phyloP scores from a whole-genome alignment of 2,113 vertebrate species.

The Collichthys lucidus region DNA sequence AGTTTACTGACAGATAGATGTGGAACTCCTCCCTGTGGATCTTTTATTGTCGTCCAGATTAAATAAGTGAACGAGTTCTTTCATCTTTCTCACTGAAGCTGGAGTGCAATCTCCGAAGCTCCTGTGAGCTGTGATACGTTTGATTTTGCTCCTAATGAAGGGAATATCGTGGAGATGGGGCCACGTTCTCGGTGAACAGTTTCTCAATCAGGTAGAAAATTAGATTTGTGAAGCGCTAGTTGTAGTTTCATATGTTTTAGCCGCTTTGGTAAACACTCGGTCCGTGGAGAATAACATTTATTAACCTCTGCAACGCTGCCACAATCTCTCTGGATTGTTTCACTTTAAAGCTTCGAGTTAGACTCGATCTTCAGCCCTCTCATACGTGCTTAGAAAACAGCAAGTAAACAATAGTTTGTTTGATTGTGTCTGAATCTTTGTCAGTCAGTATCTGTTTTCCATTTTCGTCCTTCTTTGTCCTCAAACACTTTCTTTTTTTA shows the following conservation, averaged over 20 bases:
- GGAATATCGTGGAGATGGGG: slow-evolving; percentile 48
- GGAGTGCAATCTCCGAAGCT: slow-evolving; percentile 23
- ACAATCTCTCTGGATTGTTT: neutral
- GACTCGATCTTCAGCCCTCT: slow-evolving; percentile 1
- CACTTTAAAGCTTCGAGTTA: neutral
- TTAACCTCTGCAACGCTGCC: slow-evolving; percentile 24
- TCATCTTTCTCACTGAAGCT: slow-evolving; percentile 15
- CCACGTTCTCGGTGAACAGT: slow-evolving; percentile 33
- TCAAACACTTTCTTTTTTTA: neutral
- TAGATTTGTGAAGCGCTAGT: slow-evolving; percentile 56
- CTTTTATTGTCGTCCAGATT: neutral
- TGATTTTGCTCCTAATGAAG: slow-evolving; percentile 61
- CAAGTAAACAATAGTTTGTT: neutral
- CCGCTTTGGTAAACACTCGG: slow-evolving; percentile 55
- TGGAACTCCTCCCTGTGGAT: neutral
- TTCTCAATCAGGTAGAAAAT: slow-evolving; percentile 68
- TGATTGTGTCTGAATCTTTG: neutral
- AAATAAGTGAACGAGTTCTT: slow-evolving; percentile 5
- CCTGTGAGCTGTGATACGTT: slow-evolving; percentile 30
- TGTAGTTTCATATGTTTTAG: slow-evolving; percentile 41
- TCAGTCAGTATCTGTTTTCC: too few species aligned
- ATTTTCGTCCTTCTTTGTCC: too few species aligned
- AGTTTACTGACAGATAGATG: neutral
- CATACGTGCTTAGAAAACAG: neutral
- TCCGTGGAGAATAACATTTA: slow-evolving; percentile 35